Percentiles rank a stretch among this genome's conserved stretches.
These are phyloP conservation scores for Anagyrus pseudococci DNA, from an alignment of 2,888 invertebrate species.

Conservation along the genomic window DNA sequence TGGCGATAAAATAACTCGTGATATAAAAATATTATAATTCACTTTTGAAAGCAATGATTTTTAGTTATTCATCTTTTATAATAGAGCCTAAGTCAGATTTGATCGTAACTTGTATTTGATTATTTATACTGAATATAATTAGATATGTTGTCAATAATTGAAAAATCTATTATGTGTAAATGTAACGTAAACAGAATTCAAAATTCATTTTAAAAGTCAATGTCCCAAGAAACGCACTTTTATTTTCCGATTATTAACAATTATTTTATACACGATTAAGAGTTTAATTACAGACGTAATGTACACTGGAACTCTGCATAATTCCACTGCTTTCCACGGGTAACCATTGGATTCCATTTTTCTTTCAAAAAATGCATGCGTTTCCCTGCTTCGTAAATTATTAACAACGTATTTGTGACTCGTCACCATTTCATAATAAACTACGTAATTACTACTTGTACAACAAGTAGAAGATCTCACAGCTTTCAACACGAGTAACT, in stretches of 20 bases:
- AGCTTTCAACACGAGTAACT: constrained; percentile 24
- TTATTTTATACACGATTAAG: constrained; percentile 16
- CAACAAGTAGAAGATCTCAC: constrained; percentile 31
- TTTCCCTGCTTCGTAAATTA: constrained; percentile 14
- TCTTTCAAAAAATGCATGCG: background rate
- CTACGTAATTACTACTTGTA: constrained; percentile 30
- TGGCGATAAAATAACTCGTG: too few relatives aligned
- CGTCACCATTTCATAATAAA: constrained; percentile 21
- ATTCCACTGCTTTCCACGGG: background rate
- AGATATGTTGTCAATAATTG: constrained; percentile 15
- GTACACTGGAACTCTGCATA: constrained; percentile 5
- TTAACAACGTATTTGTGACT: constrained; percentile 17
- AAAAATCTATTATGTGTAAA: constrained; percentile 14
- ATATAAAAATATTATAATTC: too few relatives aligned
- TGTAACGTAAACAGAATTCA: constrained; percentile 8
- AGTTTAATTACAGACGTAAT: constrained; percentile 28
- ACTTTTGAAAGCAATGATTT: too few relatives aligned
- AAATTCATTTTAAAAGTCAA: constrained; percentile 5
- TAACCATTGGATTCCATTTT: background rate
- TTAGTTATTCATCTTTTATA: too few relatives aligned
- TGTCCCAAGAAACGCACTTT: constrained; percentile 10
- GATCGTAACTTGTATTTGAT: constrained; percentile 30
- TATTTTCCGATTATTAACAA: constrained; percentile 2
- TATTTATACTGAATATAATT: constrained; percentile 26
- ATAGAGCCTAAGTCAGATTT: too few relatives aligned